Evolutionary conservation across 1,140 invertebrate genomes (phyloP).

Genomic region (Whitmania pigra): DNA sequence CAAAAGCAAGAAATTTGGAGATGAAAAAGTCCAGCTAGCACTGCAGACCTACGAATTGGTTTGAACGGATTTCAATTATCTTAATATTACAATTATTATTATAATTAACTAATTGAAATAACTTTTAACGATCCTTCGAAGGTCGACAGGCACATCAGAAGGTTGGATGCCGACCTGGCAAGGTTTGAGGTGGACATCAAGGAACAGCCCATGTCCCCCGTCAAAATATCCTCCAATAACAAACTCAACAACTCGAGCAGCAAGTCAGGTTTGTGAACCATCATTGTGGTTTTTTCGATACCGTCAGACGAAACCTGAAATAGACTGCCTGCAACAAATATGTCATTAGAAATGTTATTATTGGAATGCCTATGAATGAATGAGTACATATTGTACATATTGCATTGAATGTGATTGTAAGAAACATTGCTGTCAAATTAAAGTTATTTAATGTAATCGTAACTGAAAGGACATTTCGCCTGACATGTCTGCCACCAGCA

Average conservation of each 20-base stretch:
- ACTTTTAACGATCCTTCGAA: background rate
- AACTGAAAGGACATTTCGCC: too few species aligned
- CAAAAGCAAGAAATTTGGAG: slow-evolving; percentile 53
- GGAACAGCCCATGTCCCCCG: slow-evolving; percentile 53
- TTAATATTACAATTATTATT: background rate
- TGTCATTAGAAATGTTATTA: too few species aligned
- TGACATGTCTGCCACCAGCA: too few species aligned
- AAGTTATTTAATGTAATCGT: too few species aligned
- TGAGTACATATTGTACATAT: too few species aligned
- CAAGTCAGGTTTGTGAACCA: background rate
- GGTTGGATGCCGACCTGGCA: slow-evolving; percentile 84
- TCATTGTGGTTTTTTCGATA: background rate
- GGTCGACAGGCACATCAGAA: slow-evolving; percentile 83
- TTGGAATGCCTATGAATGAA: too few species aligned
- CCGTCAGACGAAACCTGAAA: too few species aligned
- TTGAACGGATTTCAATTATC: background rate
- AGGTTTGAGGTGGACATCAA: slow-evolving; percentile 92
- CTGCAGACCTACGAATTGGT: slow-evolving; percentile 22
- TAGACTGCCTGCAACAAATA: too few species aligned
- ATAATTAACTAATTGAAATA: background rate
- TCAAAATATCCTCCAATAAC: background rate
- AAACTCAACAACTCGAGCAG: background rate
- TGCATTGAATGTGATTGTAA: too few species aligned
- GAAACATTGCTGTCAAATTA: too few species aligned
- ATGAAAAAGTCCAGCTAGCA: slow-evolving; percentile 78